Conservation (phyloP, 37 sponge, comb jelly and placozoan species). For the Cladorhizidae sp. region DNA sequence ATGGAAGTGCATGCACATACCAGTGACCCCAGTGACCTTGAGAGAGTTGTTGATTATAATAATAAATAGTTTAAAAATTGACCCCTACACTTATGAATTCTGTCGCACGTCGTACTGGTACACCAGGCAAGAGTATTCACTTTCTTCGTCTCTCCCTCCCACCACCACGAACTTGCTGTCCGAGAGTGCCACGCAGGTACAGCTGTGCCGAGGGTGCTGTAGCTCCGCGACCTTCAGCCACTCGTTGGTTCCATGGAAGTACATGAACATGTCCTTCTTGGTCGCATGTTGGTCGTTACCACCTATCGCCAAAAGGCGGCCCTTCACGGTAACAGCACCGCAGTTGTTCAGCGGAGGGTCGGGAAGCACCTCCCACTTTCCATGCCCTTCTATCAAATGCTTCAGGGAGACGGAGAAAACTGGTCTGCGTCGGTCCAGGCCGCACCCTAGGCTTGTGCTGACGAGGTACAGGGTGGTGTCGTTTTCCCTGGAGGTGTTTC, state of each 20-base stretch:
- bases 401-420: slow-evolving; percentile 25
- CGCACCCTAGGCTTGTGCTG: slow-evolving; percentile 4
- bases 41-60: no score
- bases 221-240: slow-evolving; percentile 44
- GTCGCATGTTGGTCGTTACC: slow-evolving; percentile 19
- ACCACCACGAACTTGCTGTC: slow-evolving; percentile 26
- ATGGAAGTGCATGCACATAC: no score
- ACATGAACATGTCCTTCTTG: slow-evolving; percentile 39
- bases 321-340: slow-evolving; percentile 25
- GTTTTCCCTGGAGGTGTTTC: background rate
- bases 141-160: slow-evolving; percentile 17
- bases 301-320: slow-evolving; percentile 37
- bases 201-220: slow-evolving; percentile 26
- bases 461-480: slow-evolving; percentile 22
- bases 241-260: slow-evolving; percentile 52
- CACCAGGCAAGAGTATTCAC: slow-evolving; percentile 21
- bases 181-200: slow-evolving; percentile 15
- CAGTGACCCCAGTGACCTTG: no score
- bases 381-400: slow-evolving; percentile 4
- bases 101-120: slow-evolving; percentile 4
- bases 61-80: no score
- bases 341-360: slow-evolving; percentile 20
- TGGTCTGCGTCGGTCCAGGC: background rate
- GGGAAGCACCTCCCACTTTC: slow-evolving; percentile 28
- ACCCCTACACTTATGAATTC: no score